These are phyloP conservation scores for Agrenia bidenticulata DNA, from an alignment of 2,888 invertebrate species.

Conservation along the genomic window DNA sequence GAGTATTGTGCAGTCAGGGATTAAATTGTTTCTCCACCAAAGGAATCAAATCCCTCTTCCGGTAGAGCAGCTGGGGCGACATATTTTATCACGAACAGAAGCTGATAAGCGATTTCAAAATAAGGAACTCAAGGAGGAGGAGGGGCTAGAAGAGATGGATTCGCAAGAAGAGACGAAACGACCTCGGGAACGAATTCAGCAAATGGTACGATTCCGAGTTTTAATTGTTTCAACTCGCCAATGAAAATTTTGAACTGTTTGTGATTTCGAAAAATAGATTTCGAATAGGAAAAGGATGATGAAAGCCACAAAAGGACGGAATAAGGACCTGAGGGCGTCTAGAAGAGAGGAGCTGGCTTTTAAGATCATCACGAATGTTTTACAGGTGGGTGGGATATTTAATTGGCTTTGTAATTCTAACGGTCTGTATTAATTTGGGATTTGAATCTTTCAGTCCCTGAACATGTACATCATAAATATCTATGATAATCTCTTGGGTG, in stretches of 20 bases:
- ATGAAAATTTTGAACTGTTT: too few species aligned
- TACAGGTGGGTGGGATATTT: background rate
- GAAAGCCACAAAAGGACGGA: background rate
- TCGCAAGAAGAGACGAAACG: too few species aligned
- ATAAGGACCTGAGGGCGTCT: background rate
- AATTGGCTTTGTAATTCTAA: background rate
- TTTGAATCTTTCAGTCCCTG: constrained; percentile 7
- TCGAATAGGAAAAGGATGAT: background rate
- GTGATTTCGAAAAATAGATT: background rate
- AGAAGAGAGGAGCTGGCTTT: constrained; percentile 1
- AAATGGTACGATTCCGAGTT: too few species aligned
- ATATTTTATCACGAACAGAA: too few species aligned
- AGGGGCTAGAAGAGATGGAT: too few species aligned
- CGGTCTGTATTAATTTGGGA: background rate
- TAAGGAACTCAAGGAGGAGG: too few species aligned
- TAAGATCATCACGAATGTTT: background rate
- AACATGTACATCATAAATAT: background rate
- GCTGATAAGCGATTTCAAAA: too few species aligned
- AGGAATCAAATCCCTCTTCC: constrained; percentile 45
- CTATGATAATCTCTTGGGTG: constrained; percentile 1
- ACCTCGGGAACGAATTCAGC: too few species aligned
- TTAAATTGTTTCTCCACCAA: constrained; percentile 44
- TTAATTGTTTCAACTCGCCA: too few species aligned
- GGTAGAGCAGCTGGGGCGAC: constrained; percentile 27
- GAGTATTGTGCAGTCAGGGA: constrained; percentile 33